Conservation (phyloP, 2,888 invertebrate genomes). For the Hylaea fasciaria region DNA sequence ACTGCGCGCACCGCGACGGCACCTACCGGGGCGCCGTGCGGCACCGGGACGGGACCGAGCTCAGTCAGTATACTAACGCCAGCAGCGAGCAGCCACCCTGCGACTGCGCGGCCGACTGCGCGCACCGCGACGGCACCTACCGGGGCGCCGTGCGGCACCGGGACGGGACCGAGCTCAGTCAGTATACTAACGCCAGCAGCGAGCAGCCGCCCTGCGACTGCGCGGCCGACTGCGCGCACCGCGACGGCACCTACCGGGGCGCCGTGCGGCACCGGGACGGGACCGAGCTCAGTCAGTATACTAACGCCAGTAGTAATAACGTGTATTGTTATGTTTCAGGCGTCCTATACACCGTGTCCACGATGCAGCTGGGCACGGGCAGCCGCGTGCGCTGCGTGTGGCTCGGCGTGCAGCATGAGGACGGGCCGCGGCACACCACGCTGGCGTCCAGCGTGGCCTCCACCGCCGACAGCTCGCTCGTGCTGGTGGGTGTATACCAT, state of each 20-base stretch:
- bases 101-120: slow-evolving; percentile 44
- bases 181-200: slow-evolving; percentile 49
- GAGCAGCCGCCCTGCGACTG: slow-evolving; percentile 36
- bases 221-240: slow-evolving; percentile 44
- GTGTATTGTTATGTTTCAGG: slow-evolving; percentile 50
- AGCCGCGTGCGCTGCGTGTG: slow-evolving; percentile 86
- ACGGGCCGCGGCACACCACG: slow-evolving; percentile 66
- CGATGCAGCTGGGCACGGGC: slow-evolving; percentile 78
- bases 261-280: slow-evolving; percentile 74
- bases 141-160: slow-evolving; percentile 70
- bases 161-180: slow-evolving; percentile 78
- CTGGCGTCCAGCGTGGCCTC: slow-evolving; percentile 78
- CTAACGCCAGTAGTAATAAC: no score
- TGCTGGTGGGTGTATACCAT: slow-evolving; percentile 54
- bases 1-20: slow-evolving; percentile 60
- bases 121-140: slow-evolving; percentile 72
- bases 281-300: slow-evolving; percentile 75
- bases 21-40: slow-evolving; percentile 73
- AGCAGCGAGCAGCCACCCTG: slow-evolving; percentile 20
- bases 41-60: slow-evolving; percentile 77
- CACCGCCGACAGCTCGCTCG: slow-evolving; percentile 78
- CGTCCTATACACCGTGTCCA: slow-evolving; percentile 83
- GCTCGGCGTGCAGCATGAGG: slow-evolving; percentile 80
- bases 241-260: slow-evolving; percentile 77
- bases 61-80: slow-evolving; percentile 71